Conservation (phyloP, 2,888 invertebrate species). For the Autographa gamma region DNA sequence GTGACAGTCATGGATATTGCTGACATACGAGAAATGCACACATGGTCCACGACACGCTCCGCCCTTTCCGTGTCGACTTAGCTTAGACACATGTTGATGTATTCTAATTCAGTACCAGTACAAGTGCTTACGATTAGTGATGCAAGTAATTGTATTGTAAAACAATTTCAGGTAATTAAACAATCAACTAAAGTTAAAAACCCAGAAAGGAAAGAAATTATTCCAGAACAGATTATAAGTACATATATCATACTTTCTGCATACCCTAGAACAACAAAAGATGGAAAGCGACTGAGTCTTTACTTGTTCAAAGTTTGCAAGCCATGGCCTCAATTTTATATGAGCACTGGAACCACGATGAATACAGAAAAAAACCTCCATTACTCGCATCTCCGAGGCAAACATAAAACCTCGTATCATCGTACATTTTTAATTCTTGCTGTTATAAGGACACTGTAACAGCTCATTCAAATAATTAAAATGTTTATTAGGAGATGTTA, state of each 20-base stretch:
- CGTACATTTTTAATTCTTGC: conserved; percentile 34
- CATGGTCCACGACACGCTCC: conserved; percentile 20
- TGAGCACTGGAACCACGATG: conserved; percentile 19
- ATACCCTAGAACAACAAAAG: conserved; percentile 15
- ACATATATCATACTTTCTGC: not conserved
- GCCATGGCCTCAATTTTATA: conserved; percentile 25
- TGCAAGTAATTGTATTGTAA: not conserved
- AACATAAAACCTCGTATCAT: conserved; percentile 27
- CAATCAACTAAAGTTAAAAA: not conserved
- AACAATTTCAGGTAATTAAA: not conserved
- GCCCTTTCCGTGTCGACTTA: conserved; percentile 34
- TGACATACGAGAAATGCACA: conserved; percentile 30
- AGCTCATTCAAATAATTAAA: conserved; percentile 12
- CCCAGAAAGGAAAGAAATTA: not conserved
- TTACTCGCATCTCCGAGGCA: conserved; percentile 27
- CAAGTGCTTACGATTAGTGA: not conserved
- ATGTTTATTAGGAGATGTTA: conserved; percentile 9
- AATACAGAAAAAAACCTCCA: conserved; percentile 25
- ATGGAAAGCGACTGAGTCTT: not conserved
- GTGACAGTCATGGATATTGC: conserved; percentile 18
- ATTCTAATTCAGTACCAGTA: not conserved
- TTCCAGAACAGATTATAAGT: not conserved
- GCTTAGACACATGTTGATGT: not conserved
- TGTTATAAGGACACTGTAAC: conserved; percentile 17
- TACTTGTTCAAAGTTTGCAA: conserved; percentile 20